phyloP scores from a whole-genome alignment of 2,797 vertebrate genomes.

The Limnodromus scolopaceus region DNA sequence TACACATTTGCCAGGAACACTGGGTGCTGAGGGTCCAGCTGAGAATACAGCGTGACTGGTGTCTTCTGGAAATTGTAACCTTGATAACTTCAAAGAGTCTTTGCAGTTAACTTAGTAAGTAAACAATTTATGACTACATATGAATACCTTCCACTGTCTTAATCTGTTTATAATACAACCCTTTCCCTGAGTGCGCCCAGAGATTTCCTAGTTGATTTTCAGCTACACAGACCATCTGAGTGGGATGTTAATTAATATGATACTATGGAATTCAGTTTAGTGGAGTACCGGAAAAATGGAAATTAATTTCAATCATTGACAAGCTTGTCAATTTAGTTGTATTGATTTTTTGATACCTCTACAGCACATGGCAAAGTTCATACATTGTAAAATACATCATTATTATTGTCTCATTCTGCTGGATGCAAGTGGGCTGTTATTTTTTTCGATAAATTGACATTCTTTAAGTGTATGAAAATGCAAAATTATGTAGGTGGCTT shows the following conservation, averaged over 20 bases:
- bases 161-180: not conserved
- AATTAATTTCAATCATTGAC: constrained; percentile 70
- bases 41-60: not conserved
- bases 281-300: constrained; percentile 48
- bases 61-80: not conserved
- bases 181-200: not conserved
- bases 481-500: not conserved
- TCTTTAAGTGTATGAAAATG: constrained; percentile 37
- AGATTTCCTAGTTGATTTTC: not conserved
- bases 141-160: not conserved
- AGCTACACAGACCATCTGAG: not conserved
- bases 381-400: constrained; percentile 54
- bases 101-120: not conserved
- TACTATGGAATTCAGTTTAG: constrained; percentile 52
- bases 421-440: not conserved
- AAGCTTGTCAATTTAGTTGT: constrained; percentile 66
- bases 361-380: constrained; percentile 52
- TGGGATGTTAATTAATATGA: constrained; percentile 12
- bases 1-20: not conserved
- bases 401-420: constrained; percentile 39
- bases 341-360: constrained; percentile 61
- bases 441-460: constrained; percentile 37
- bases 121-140: not conserved
- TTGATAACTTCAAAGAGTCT: not conserved
- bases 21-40: not conserved